These are phyloP conservation scores for Cottus gobio DNA, from an alignment of 2,113 vertebrate species.

Conservation along the genomic window DNA sequence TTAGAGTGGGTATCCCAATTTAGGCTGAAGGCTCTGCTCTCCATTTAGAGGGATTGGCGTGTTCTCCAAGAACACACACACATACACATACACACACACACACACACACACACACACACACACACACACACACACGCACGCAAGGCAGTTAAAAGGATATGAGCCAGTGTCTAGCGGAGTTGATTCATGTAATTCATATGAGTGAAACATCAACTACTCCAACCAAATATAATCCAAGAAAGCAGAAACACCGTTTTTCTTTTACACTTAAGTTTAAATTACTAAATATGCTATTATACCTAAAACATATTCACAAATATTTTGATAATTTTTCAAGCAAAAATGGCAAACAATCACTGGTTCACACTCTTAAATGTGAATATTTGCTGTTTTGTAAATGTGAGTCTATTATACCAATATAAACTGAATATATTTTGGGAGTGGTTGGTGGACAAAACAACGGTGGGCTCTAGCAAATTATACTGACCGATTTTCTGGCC, in stretches of 20 bases:
- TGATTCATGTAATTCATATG: not conserved
- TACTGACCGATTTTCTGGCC: not conserved
- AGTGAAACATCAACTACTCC: not conserved
- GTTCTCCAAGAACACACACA: not conserved
- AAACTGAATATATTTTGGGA: not conserved
- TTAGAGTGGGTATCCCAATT: slow-evolving; percentile 47
- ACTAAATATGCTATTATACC: not conserved
- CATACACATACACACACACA: too few relatives aligned
- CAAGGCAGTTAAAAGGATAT: slow-evolving; percentile 11
- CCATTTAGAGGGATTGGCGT: slow-evolving; percentile 18
- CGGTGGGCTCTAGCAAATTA: not conserved
- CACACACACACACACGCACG: too few relatives aligned
- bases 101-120: too few relatives aligned
- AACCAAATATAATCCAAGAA: not conserved
- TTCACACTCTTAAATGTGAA: not conserved
- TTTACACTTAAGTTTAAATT: not conserved
- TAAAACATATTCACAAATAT: not conserved
- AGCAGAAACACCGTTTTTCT: not conserved
- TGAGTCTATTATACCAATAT: not conserved
- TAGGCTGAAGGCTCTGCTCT: slow-evolving; percentile 24
- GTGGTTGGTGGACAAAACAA: not conserved
- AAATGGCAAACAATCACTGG: not conserved
- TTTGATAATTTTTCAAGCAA: not conserved
- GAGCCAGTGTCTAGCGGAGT: not conserved
- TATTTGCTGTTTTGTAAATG: not conserved